Percentiles rank a stretch among this genome's conserved stretches.
Conservation (phyloP, 2,888 invertebrate species). For the Drosophila algonquin region DNA sequence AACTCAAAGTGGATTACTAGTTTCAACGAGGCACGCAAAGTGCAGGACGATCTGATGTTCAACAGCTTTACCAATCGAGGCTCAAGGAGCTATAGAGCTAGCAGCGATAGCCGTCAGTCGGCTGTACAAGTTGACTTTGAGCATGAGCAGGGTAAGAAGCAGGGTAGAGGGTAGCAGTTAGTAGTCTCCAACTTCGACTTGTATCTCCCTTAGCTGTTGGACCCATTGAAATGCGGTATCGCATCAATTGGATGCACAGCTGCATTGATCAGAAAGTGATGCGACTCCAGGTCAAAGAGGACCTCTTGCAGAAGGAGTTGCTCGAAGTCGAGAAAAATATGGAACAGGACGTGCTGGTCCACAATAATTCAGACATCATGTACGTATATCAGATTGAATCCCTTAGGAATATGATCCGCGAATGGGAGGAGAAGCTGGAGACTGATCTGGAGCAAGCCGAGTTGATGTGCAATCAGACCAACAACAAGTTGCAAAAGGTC, state of each 20-base stretch:
- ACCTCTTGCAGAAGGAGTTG: slow-evolving; percentile 19
- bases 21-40: not conserved
- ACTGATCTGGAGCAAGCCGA: slow-evolving; percentile 51
- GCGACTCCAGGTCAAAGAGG: slow-evolving; percentile 27
- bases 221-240: slow-evolving; percentile 54
- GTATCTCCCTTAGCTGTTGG: slow-evolving; percentile 18
- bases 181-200: too few species aligned
- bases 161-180: slow-evolving; percentile 1
- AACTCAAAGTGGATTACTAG: slow-evolving; percentile 38
- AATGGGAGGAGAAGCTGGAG: slow-evolving; percentile 51
- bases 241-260: slow-evolving; percentile 50
- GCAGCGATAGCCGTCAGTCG: not conserved
- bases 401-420: slow-evolving; percentile 15
- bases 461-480: slow-evolving; percentile 24
- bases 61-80: not conserved
- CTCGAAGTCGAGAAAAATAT: not conserved
- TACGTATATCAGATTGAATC: slow-evolving; percentile 3
- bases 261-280: slow-evolving; percentile 44
- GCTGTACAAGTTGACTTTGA: not conserved
- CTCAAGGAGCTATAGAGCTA: not conserved
- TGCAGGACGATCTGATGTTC: not conserved
- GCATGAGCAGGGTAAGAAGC: slow-evolving; percentile 13
- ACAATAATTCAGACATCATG: slow-evolving; percentile 9
- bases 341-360: not conserved
- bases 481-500: slow-evolving; percentile 20